These are phyloP conservation scores for Contarinia nasturtii DNA, from an alignment of 1,140 invertebrate species.

Conservation along the genomic window DNA sequence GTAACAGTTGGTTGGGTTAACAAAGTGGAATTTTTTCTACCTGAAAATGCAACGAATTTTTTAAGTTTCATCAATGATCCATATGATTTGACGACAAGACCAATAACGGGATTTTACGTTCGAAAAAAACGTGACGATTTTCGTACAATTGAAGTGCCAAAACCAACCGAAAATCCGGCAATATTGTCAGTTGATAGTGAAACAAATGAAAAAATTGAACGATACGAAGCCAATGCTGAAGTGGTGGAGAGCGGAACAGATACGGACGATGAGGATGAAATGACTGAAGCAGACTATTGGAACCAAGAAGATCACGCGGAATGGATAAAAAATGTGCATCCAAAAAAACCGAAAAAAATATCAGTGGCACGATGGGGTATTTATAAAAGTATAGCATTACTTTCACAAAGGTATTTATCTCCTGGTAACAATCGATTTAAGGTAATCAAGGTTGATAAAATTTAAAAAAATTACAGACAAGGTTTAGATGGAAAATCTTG, in stretches of 20 bases:
- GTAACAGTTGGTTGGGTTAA: slow-evolving; percentile 21
- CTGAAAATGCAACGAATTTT: slow-evolving; percentile 9
- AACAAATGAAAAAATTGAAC: background rate
- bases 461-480: no score
- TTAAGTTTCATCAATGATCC: background rate
- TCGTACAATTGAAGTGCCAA: background rate
- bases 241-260: background rate
- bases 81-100: background rate
- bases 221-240: background rate
- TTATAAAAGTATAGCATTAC: slow-evolving; percentile 16
- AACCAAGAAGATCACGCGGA: background rate
- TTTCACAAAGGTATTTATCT: slow-evolving; percentile 10
- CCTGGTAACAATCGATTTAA: no score
- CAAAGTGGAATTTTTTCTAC: slow-evolving; percentile 20
- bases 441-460: background rate
- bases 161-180: background rate
- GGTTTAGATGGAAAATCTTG: slow-evolving; percentile 45
- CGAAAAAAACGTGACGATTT: background rate
- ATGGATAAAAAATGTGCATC: no score
- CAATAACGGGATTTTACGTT: background rate
- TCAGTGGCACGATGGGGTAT: slow-evolving; percentile 11
- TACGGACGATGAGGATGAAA: background rate
- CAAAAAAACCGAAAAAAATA: background rate
- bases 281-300: background rate
- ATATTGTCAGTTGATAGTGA: background rate